Evolutionary conservation across 1,140 invertebrate species (phyloP), one percentile per base, ranked within the genome.

Genomic region (Rhynchophorus ferrugineus): DNA sequence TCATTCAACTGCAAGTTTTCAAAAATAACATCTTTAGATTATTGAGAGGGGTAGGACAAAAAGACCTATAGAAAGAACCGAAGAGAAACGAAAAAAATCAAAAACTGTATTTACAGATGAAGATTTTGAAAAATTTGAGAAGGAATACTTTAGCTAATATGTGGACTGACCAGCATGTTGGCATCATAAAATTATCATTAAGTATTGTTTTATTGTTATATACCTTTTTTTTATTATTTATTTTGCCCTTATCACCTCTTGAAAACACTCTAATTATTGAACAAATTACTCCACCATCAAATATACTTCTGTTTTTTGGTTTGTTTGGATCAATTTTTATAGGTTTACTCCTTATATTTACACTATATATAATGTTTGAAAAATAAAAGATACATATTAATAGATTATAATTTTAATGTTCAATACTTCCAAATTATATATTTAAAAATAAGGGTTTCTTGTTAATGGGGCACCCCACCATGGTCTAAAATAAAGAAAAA

Each of bases 51-150:
- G 75, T 2, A 62, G 74, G 9, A 72, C 67, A 45, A 71, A 68
- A 45, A 73, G 73, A 54, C 71, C 75, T 0, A 56, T 76, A 29
- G 62, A 69, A 45, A 64, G 71, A 49, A 64, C 69, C 3, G 64
- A 65, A 24, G 64, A 65, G 44, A 41, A 54, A 5, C 70, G 73
- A 38, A 66, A 70, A 46, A 57, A 69, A 43, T 68, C 75, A 39
- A 71, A 69, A 18, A 75, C 77, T 13, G 66, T 71, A 8, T 79
- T 79, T 59, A 74, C 77, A 0, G 75, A 78, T 48, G 75, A 75
- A 59, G 69, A 73, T 55, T 75, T 74, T 44, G 63, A 72, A 44
- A 65, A 71, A 39, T 76, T 76, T 65, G 73, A 78, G 61, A 65
- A 69, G 21, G 71, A 73, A 54, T 71, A 72, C 41, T 69, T 72